Conservation (phyloP, 1,140 invertebrate species). For the Cyclina sinensis region DNA sequence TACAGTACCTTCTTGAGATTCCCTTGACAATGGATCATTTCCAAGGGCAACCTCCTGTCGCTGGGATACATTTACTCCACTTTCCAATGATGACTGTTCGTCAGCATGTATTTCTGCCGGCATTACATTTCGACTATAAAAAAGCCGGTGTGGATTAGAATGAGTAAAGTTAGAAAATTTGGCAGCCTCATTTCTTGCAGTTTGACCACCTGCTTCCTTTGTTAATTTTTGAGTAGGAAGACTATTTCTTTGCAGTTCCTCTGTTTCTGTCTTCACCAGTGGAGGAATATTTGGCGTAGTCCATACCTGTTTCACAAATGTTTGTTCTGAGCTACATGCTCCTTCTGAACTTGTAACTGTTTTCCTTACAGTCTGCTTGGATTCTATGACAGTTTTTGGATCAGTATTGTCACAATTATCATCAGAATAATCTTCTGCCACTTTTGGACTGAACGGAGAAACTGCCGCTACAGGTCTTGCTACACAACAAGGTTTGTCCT, state of each 20-base stretch:
- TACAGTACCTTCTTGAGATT: background rate
- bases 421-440: background rate
- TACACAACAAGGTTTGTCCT: background rate
- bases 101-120: background rate
- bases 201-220: background rate
- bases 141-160: background rate
- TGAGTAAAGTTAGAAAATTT: background rate
- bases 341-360: background rate
- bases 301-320: background rate
- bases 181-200: background rate
- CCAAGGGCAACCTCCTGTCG: background rate
- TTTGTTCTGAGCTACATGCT: background rate
- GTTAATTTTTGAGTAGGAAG: background rate
- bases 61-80: background rate
- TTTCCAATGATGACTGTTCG: background rate
- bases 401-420: conserved; percentile 14
- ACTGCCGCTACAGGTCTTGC: background rate
- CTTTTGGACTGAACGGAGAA: background rate
- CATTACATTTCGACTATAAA: background rate
- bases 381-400: background rate
- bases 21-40: background rate
- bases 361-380: background rate
- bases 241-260: background rate
- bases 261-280: background rate
- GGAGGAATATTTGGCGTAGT: background rate